phyloP scores from a whole-genome alignment of 2,888 invertebrate genomes.

The Synergus gifuensis region DNA sequence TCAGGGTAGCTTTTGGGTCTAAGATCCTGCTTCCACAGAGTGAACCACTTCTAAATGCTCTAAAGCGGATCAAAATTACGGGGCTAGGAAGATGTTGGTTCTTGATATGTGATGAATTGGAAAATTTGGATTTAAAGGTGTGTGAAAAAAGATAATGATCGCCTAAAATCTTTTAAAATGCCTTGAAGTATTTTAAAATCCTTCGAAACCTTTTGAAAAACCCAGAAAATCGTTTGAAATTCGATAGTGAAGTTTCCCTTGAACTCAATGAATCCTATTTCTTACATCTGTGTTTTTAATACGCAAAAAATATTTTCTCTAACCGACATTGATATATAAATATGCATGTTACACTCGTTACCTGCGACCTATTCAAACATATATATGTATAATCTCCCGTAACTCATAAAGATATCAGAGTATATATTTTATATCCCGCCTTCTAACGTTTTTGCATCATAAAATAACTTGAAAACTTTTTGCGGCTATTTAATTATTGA shows the following conservation, averaged over 20 bases:
- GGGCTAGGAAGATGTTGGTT: neutral
- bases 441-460: neutral
- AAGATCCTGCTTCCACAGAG: neutral
- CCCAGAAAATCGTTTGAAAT: too few species aligned
- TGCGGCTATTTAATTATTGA: neutral
- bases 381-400: neutral
- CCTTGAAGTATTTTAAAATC: neutral
- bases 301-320: too few species aligned
- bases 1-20: neutral
- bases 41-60: neutral
- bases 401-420: conserved; percentile 12
- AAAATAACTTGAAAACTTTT: neutral
- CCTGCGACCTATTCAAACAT: neutral
- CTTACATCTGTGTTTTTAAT: too few species aligned
- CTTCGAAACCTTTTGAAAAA: too few species aligned
- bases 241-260: too few species aligned
- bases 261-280: too few species aligned
- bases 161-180: too few species aligned
- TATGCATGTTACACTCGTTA: neutral
- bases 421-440: conserved; percentile 13
- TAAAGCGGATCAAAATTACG: neutral
- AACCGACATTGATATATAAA: neutral
- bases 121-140: neutral
- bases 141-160: too few species aligned
- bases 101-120: neutral